Conservation (phyloP, 2,797 vertebrate genomes). For the Aplochiton taeniatus region DNA sequence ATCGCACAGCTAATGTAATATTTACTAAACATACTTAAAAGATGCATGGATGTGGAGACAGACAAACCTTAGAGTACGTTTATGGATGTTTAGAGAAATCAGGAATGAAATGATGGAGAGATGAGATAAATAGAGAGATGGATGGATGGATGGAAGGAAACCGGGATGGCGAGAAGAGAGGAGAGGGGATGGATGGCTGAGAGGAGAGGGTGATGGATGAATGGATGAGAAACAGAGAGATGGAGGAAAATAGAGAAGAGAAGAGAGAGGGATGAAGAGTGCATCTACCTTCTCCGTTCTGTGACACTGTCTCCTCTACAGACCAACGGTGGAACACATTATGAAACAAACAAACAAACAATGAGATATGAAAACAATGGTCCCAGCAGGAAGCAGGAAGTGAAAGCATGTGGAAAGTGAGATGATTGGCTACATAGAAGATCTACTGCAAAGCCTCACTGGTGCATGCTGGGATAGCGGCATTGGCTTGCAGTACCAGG, state of each 20-base stretch:
- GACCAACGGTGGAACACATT: background rate
- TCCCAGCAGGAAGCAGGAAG: conserved; percentile 8
- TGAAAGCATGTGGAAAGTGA: background rate
- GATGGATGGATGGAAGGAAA: too few relatives aligned
- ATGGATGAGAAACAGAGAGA: background rate
- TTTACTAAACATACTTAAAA: too few relatives aligned
- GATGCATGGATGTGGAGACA: too few relatives aligned
- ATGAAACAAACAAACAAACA: conserved; percentile 7
- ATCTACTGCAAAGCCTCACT: background rate
- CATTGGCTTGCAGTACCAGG: too few relatives aligned
- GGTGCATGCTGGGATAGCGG: background rate
- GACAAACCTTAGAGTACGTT: too few relatives aligned
- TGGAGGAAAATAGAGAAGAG: background rate
- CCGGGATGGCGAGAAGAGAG: too few relatives aligned
- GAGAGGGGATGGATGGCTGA: too few relatives aligned
- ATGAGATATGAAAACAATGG: conserved; percentile 7
- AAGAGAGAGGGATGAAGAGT: background rate
- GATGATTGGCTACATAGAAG: too few relatives aligned
- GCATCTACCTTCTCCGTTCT: conserved; percentile 48
- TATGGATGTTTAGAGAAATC: too few relatives aligned
- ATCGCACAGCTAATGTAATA: too few relatives aligned
- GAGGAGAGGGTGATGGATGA: background rate
- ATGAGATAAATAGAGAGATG: too few relatives aligned
- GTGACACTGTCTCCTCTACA: conserved; percentile 33
- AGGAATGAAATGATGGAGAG: too few relatives aligned